Evolutionary conservation across 1,140 invertebrate genomes (phyloP), one percentile per base, ranked within the genome.

Genomic region (Phymastichus coffea): DNA sequence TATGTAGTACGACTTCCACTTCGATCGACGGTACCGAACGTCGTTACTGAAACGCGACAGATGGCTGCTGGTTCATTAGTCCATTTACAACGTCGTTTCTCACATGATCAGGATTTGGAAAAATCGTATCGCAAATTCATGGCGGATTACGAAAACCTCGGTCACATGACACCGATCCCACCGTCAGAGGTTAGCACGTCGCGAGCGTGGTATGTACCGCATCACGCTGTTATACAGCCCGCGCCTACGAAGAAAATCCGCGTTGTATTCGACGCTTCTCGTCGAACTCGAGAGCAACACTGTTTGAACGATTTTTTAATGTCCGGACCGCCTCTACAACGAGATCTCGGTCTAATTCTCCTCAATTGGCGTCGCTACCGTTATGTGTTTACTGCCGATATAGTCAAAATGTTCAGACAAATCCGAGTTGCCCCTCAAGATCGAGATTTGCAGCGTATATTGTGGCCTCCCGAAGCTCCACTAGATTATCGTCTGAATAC

Each of bases 101-200:
- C 28, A 7, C 33, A 56, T 4, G 57, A 68, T 23, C 38, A 19
- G n/a, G 17, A 52, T 10, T 49, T 68, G 4, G 46, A 48, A 10
- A 14, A 54, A 10, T 44, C 54, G 22, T 71, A 72, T 43, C 15
- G 37, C 9, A 48, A 63, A 14, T 70, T 72, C 35, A 68, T 71
- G 63, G n/a, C 15, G 8, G 63, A 63, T 35, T 72, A 72, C 41
- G 52, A 61, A 52, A 2, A 17, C 0, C 35, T 68, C 7, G 61
- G 63, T 19, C 68, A 70, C 33, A 72, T 71, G 69, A 44, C 22
- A 25, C n/a, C 23, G 2, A 47, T 67, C 26, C 22, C 37, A 6
- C 33, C 17, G 2, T 52, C 40, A 10, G 48, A 63, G 30, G 12
- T 35, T 0, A 0, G 0, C 10, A 30, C 17, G 1, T 8, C 19